These are phyloP conservation scores for Stegodyphus dumicola DNA, from an alignment of 1,140 invertebrate genomes.

Conservation along the genomic window DNA sequence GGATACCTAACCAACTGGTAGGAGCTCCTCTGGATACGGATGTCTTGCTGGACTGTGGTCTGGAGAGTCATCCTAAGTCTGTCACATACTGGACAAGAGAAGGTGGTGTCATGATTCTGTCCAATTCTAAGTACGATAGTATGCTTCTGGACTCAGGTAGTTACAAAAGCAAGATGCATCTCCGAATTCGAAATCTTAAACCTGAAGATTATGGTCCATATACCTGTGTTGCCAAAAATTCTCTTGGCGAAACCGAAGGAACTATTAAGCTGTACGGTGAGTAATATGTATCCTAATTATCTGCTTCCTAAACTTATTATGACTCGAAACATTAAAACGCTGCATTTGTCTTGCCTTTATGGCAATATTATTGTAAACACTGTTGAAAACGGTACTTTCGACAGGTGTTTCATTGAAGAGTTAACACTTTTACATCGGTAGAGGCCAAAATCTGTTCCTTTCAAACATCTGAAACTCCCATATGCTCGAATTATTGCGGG, in stretches of 20 bases:
- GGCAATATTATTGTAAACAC: not conserved
- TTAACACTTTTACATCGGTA: too few relatives aligned
- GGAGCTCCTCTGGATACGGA: conserved; percentile 68
- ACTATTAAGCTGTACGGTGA: conserved; percentile 83
- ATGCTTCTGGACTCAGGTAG: conserved; percentile 46
- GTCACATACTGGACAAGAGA: conserved; percentile 64
- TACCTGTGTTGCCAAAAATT: conserved; percentile 93
- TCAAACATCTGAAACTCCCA: too few relatives aligned
- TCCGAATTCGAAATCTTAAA: conserved; percentile 59
- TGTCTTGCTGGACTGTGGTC: conserved; percentile 68
- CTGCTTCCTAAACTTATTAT: too few relatives aligned
- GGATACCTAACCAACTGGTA: conserved; percentile 70
- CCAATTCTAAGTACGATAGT: conserved; percentile 62
- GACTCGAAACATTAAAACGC: too few relatives aligned
- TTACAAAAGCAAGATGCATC: conserved; percentile 61
- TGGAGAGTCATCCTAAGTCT: conserved; percentile 65
- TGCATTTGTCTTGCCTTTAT: too few relatives aligned
- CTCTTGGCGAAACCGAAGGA: conserved; percentile 89
- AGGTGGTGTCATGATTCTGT: conserved; percentile 60
- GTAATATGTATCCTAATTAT: not conserved
- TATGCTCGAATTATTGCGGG: too few relatives aligned
- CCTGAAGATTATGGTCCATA: conserved; percentile 83
- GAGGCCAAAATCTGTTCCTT: too few relatives aligned
- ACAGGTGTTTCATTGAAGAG: too few relatives aligned
- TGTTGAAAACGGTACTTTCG: conserved; percentile 4